A percentile compares a stretch with the other conserved stretches of the same genome.
phyloP scores from a whole-genome alignment of 2,797 vertebrate genomes.

The Myotis pilosus region DNA sequence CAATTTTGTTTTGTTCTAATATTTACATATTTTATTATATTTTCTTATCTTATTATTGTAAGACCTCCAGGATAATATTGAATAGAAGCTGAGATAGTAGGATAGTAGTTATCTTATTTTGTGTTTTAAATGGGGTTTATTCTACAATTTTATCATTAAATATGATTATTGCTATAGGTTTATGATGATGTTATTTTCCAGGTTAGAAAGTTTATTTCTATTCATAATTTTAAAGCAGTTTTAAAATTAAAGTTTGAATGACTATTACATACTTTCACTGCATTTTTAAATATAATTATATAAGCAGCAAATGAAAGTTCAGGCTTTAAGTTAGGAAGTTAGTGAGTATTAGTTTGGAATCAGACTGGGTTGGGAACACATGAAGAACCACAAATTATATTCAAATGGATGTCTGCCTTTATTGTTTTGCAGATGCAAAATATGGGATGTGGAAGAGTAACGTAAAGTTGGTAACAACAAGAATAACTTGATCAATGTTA shows the following conservation, averaged over 20 bases:
- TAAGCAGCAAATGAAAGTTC: background rate
- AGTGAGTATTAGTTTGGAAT: background rate
- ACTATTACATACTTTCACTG: background rate
- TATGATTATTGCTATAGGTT: background rate
- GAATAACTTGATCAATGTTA: background rate
- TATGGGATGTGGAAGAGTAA: background rate
- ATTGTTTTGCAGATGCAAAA: slow-evolving; percentile 12
- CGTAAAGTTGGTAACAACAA: background rate
- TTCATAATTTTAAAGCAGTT: slow-evolving; percentile 8
- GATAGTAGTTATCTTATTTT: background rate
- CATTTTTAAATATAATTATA: slow-evolving; percentile 20
- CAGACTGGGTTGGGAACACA: background rate
- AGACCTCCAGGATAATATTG: background rate
- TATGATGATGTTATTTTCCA: slow-evolving; percentile 19
- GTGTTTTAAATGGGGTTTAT: slow-evolving; percentile 29
- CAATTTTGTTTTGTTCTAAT: slow-evolving; percentile 28
- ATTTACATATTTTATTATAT: slow-evolving; percentile 20
- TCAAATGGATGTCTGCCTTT: background rate
- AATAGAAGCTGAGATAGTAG: background rate
- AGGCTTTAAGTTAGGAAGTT: background rate
- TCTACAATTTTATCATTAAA: slow-evolving; percentile 37
- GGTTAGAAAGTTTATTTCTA: slow-evolving; percentile 44
- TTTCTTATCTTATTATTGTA: background rate
- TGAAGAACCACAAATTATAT: background rate
- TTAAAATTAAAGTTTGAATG: slow-evolving; percentile 42